phyloP scores from a whole-genome alignment of 2,113 vertebrate genomes.

The Eulacestoma nigropectus region DNA sequence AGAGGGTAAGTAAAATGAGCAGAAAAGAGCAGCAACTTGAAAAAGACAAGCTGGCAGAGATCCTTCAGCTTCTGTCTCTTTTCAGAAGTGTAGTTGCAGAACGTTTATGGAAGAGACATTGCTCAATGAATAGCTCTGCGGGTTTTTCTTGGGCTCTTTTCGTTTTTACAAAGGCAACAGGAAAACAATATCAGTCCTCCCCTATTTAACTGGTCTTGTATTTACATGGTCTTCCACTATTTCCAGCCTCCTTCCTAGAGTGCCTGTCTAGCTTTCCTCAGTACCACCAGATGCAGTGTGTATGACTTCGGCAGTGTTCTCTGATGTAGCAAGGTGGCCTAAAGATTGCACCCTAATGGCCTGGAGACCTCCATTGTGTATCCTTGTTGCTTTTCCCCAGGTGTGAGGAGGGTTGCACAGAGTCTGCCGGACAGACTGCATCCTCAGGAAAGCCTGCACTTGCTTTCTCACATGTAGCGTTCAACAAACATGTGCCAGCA shows the following conservation, averaged over 20 bases:
- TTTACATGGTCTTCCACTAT: fast-evolving
- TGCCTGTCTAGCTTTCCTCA: not conserved
- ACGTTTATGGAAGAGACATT: not conserved
- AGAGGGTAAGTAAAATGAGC: not conserved
- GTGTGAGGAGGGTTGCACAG: fast-evolving
- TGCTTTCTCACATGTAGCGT: not conserved
- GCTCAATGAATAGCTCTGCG: not conserved
- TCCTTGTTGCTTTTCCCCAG: not conserved
- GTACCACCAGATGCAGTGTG: too few species aligned
- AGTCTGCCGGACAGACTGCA: not conserved
- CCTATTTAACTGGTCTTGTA: not conserved
- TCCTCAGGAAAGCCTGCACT: not conserved
- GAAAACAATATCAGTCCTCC: not conserved
- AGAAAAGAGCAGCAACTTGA: not conserved
- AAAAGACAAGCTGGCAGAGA: not conserved
- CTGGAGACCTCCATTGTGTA: not conserved
- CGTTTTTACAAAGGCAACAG: not conserved
- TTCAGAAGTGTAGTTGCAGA: not conserved
- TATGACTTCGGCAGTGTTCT: not conserved
- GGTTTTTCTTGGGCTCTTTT: not conserved
- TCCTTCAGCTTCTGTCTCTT: not conserved
- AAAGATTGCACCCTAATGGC: not conserved
- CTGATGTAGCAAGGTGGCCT: not conserved
- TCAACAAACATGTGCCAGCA: not conserved
- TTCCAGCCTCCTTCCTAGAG: not conserved